A percentile compares a stretch with the other conserved stretches of the same genome.
phyloP scores from a whole-genome alignment of 1,140 invertebrate genomes.

The Caenorhabditis brenneri region DNA sequence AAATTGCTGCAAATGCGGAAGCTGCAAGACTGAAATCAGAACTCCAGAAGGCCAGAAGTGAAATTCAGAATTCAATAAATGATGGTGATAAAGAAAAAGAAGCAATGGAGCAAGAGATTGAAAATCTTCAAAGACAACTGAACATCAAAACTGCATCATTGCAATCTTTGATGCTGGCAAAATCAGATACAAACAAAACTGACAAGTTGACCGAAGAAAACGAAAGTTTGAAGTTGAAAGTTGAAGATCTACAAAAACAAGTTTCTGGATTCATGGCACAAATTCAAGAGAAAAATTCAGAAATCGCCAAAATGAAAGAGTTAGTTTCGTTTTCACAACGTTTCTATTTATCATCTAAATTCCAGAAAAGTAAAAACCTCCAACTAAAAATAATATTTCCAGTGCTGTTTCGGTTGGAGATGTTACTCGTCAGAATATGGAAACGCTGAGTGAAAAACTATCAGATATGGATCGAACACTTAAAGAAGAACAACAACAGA shows the following conservation, averaged over 20 bases:
- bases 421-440: conserved; percentile 5
- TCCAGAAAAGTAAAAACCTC: too few species aligned
- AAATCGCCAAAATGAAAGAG: conserved; percentile 36
- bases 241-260: conserved; percentile 41
- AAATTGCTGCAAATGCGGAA: conserved; percentile 33
- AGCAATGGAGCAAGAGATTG: conserved; percentile 34
- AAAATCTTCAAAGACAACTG: conserved; percentile 55
- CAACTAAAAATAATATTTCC: too few species aligned
- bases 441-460: conserved; percentile 6
- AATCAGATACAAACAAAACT: conserved; percentile 50
- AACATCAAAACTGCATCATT: conserved; percentile 57
- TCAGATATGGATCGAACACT: conserved; percentile 22
- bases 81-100: conserved; percentile 43
- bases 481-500: conserved; percentile 11
- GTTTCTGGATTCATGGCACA: not conserved
- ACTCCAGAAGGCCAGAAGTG: conserved; percentile 18
- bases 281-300: not conserved
- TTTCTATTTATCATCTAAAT: too few species aligned
- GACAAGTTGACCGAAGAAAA: conserved; percentile 49
- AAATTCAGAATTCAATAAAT: conserved; percentile 34
- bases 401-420: not conserved
- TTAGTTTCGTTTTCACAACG: not conserved
- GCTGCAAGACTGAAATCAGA: conserved; percentile 26
- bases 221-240: conserved; percentile 19
- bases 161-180: conserved; percentile 57